Evolutionary conservation across 2,797 vertebrate genomes (phyloP), one percentile per base, ranked within the genome.

Genomic region (Girardinus metallicus): DNA sequence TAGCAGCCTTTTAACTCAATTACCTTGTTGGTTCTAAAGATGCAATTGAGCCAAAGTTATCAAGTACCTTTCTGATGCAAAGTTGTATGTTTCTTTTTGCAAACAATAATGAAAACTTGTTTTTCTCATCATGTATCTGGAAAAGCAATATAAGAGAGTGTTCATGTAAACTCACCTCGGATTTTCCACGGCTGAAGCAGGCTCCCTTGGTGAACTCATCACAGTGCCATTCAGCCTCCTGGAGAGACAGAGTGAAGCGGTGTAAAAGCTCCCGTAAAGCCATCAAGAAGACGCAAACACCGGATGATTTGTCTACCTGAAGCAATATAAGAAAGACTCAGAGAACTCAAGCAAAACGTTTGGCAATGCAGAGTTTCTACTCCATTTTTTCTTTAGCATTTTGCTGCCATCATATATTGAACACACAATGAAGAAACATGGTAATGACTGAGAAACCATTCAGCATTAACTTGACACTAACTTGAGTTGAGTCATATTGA

Each of bases 141-240:
- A 71, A 75, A 83, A 83, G 76, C 70, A 66, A 78, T 80, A 81
- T 44, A 84, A 57, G 26, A 57, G 70, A 36, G 72, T 75, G 71
- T 18, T 87, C 8, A 82, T 78, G 39, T 83, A 66, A 88, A 85
- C 96, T 95, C 94, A 99, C 98, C 97, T 99, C 95, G 21, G 98
- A 98, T 85, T 99, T 99, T 55, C 98, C 98, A 51, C 98, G 98
- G 89, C 98, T 99, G 93, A 98, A 99, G 86, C 98, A 99, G 85
- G 97, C 96, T 93, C 95, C 98, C 95, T 97, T 98, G 91, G 98
- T 97, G 88, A 97, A 97, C 91, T 99, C 97, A 64, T 99, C 98
- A 86, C 97, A 99, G 73, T 94, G 96, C 98, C 98, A 99, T 88
- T 98, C 96, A 73, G 97, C 97, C 87, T 96, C 97, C 98, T 99